phyloP scores from a whole-genome alignment of 2,888 invertebrate genomes.

The Macaria notata region DNA sequence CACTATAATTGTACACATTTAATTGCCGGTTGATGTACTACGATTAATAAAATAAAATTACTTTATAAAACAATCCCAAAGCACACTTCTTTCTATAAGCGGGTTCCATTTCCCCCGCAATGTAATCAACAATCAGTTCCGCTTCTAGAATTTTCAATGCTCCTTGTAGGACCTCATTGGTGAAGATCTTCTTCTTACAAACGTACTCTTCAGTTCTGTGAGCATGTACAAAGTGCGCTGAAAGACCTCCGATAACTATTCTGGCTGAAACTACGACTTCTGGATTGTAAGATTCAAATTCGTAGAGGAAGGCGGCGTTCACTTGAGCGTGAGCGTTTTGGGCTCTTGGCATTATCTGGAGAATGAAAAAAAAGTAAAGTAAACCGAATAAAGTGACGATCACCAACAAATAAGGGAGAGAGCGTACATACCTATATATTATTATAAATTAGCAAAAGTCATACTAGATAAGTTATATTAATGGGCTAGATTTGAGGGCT shows the following conservation, averaged over 20 bases:
- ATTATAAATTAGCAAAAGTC: too few relatives aligned
- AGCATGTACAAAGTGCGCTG: conserved; percentile 80
- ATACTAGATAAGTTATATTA: too few relatives aligned
- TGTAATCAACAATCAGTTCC: conserved; percentile 72
- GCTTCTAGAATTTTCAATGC: conserved; percentile 78
- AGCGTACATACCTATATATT: too few relatives aligned
- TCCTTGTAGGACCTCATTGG: conserved; percentile 70
- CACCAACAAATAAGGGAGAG: too few relatives aligned
- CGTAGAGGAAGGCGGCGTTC: conserved; percentile 87
- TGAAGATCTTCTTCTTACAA: conserved; percentile 58
- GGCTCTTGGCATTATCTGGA: conserved; percentile 86
- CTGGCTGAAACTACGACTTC: conserved; percentile 67
- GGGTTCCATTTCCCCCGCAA: conserved; percentile 81
- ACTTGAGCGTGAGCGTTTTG: conserved; percentile 90
- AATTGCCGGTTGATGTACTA: too few relatives aligned
- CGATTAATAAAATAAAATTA: conserved; percentile 35
- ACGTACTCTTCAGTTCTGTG: conserved; percentile 78
- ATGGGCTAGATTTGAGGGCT: too few relatives aligned
- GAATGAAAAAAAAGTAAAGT: too few relatives aligned
- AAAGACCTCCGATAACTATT: conserved; percentile 84
- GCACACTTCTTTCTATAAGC: conserved; percentile 83
- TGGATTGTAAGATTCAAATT: conserved; percentile 59
- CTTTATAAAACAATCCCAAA: conserved; percentile 85
- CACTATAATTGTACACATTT: too few relatives aligned
- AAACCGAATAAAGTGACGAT: too few relatives aligned